Conservation (phyloP, 2,888 invertebrate species). For the Drosophila recens region DNA sequence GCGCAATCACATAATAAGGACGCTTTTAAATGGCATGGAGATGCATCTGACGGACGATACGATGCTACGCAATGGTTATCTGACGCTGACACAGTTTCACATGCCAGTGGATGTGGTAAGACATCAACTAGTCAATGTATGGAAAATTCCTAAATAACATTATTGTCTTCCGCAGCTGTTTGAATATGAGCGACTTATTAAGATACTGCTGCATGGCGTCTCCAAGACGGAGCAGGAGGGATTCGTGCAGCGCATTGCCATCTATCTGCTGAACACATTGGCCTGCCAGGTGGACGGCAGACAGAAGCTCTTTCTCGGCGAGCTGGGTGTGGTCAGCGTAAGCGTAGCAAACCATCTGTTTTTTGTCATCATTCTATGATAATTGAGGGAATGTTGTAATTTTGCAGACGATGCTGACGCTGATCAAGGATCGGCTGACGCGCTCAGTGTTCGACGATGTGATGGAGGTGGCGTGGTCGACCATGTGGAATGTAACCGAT, state of each 20-base stretch:
- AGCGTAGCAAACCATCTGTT: constrained; percentile 67
- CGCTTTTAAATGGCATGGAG: constrained; percentile 95
- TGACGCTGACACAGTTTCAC: constrained; percentile 97
- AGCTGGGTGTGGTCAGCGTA: constrained; percentile 94
- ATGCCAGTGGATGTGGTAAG: constrained; percentile 97
- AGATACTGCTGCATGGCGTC: constrained; percentile 92
- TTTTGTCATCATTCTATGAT: background rate
- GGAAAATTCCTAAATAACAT: background rate
- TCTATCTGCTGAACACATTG: constrained; percentile 96
- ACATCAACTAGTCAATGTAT: too few species aligned
- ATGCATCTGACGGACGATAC: constrained; percentile 93
- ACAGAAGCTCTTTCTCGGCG: constrained; percentile 96
- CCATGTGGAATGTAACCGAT: constrained; percentile 99
- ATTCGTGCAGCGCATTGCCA: constrained; percentile 97
- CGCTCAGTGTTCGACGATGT: constrained; percentile 95
- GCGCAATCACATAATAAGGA: constrained; percentile 92
- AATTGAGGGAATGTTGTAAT: constrained; percentile 40
- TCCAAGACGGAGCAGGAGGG: constrained; percentile 93
- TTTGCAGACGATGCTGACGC: constrained; percentile 92
- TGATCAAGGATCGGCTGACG: constrained; percentile 93
- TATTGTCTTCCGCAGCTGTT: constrained; percentile 89
- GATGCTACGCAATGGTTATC: constrained; percentile 98
- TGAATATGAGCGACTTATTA: constrained; percentile 94
- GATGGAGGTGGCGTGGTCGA: constrained; percentile 98
- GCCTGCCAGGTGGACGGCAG: constrained; percentile 98